Evolutionary conservation across 2,797 vertebrate genomes (phyloP).

Genomic region (Xyrichtys novacula): DNA sequence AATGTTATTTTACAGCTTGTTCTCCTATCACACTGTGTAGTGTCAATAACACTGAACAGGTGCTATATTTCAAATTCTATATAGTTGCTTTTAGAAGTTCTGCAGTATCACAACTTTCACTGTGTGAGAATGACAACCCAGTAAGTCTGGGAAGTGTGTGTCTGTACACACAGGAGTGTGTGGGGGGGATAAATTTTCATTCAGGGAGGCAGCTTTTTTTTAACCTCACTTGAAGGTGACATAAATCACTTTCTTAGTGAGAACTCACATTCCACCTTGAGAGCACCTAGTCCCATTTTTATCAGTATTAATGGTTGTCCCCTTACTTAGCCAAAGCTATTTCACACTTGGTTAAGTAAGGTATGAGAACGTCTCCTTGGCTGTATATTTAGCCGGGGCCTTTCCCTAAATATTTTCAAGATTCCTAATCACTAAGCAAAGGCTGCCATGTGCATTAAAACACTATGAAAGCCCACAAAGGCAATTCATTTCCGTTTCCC

Average conservation of each 20-base stretch:
- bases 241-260: constrained; percentile 86
- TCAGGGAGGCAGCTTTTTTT: constrained; percentile 55
- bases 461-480: constrained; percentile 71
- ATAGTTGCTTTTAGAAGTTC: neutral
- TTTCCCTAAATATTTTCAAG: constrained; percentile 85
- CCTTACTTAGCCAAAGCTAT: constrained; percentile 89
- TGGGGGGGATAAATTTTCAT: constrained; percentile 45
- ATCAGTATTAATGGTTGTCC: constrained; percentile 90
- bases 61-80: neutral
- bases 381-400: constrained; percentile 81
- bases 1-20: too few species aligned
- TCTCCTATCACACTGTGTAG: too few species aligned
- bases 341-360: constrained; percentile 89
- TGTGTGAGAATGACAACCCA: constrained; percentile 16
- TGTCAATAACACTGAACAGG: neutral
- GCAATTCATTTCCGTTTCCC: constrained; percentile 73
- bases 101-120: constrained; percentile 4
- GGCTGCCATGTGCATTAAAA: constrained; percentile 75
- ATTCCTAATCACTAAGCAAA: constrained; percentile 81
- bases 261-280: constrained; percentile 88
- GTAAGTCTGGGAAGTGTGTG: constrained; percentile 11
- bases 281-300: constrained; percentile 83
- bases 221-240: constrained; percentile 83
- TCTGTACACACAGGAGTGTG: constrained; percentile 2
- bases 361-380: constrained; percentile 86